Base-by-base conservation (phyloP, 92 coral and sea anemone species). In the Parazoanthus swiftii region DNA sequence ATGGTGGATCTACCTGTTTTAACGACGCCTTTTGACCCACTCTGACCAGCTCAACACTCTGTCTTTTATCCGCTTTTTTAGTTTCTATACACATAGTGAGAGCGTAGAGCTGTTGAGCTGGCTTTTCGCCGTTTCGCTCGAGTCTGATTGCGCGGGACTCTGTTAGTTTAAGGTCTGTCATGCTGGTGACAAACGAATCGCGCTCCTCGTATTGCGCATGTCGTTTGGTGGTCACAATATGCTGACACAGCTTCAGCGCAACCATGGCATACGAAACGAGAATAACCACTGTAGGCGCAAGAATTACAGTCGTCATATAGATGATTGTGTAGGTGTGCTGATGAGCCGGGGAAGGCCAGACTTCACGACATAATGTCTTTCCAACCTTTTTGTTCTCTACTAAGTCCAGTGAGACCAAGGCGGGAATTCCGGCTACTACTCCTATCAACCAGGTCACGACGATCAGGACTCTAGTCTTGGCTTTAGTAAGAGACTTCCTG, bases 211-310 rank as follows among this genome's bases (percentile, higher is more conserved):
- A 26, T 42, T 29, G 42, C 7, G 79, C 79, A 4, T 16, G 74
- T 35, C 3, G 71, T 46, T 84, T 71, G 23, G 59, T 71, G 59
- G 38, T 84, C 20, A 84, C 26, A n/a, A 84, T 84, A 63, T 84
- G 87, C 4, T 72, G 68, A 23, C 43, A 56, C 29, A 84, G 67
- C 65, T 71, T 84, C 21, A 84, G 42, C 38, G 46, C 87, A 36
- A 84, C 75, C 66, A 84, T 26, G 6, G 65, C 7, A 7, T 84
- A 84, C n/a, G 79, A 46, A 5, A 70, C 4, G 16, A 84, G n/a
- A 43, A 84, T 70, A 35, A 84, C 54, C 66, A 84, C 87, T 51
- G 87, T 84, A 9, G 87, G 87, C 29, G 87, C 63, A 71, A 84
- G 68, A 33, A 84, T 51, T 8, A 84, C 79, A n/a, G 36, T 15